phyloP scores from a whole-genome alignment of 2,113 vertebrate genomes.

The Labeo catla region DNA sequence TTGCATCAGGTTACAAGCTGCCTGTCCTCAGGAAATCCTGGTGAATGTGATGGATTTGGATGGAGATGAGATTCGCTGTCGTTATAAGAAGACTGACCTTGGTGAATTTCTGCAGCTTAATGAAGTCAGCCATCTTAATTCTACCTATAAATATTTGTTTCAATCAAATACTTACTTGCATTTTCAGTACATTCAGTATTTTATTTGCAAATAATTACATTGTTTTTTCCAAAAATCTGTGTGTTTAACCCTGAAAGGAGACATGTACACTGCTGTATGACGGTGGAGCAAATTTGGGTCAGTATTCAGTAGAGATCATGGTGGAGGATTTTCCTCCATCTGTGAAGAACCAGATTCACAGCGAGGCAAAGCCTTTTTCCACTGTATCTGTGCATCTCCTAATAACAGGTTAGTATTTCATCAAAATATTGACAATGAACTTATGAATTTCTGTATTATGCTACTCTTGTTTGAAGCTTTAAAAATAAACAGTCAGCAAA shows the following conservation, averaged over 20 bases:
- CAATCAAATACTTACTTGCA: neutral
- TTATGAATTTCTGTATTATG: neutral
- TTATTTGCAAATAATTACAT: neutral
- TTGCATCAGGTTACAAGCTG: slow-evolving; percentile 58
- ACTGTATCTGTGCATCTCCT: slow-evolving; percentile 70
- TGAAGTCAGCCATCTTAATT: slow-evolving; percentile 55
- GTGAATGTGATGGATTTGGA: slow-evolving; percentile 70
- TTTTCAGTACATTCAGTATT: neutral
- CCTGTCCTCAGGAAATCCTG: slow-evolving; percentile 63
- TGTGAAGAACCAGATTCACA: neutral
- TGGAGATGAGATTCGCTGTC: slow-evolving; percentile 69
- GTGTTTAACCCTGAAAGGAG: slow-evolving; percentile 54
- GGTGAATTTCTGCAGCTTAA: slow-evolving; percentile 70
- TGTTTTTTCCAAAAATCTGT: neutral
- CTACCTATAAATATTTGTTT: neutral
- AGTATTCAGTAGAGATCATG: slow-evolving; percentile 70
- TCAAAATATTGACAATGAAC: neutral
- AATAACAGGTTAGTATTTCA: slow-evolving; percentile 65
- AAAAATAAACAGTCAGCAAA: neutral
- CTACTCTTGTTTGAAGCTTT: neutral
- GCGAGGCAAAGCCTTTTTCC: slow-evolving; percentile 60
- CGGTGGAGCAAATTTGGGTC: slow-evolving; percentile 63
- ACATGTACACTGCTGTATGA: slow-evolving; percentile 66
- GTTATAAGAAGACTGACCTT: slow-evolving; percentile 56
- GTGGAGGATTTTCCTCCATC: slow-evolving; percentile 67